phyloP scores from a whole-genome alignment of 2,113 vertebrate species.

The Protobothrops mucrosquamatus region DNA sequence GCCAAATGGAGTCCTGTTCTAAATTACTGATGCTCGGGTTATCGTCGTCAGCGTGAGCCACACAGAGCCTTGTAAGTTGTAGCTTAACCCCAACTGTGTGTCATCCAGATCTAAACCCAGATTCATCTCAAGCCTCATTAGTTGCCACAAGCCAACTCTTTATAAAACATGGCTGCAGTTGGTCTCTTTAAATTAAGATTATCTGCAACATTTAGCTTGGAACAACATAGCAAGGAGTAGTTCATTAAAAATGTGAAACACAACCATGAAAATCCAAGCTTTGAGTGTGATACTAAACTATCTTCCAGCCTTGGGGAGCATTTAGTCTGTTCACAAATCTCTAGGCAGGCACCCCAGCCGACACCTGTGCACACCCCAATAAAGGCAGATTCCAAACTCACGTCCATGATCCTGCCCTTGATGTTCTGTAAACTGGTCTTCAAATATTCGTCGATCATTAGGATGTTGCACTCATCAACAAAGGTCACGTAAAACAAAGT shows the following conservation, averaged over 20 bases:
- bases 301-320: not conserved
- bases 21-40: not conserved
- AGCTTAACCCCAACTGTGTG: not conserved
- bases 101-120: not conserved
- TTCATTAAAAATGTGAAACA: not conserved
- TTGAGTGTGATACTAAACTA: not conserved
- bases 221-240: not conserved
- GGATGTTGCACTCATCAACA: constrained; percentile 74
- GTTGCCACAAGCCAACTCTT: not conserved
- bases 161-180: not conserved
- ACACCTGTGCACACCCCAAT: not conserved
- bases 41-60: not conserved
- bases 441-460: constrained; percentile 68
- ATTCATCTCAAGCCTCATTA: not conserved
- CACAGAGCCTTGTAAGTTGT: not conserved
- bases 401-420: constrained; percentile 60
- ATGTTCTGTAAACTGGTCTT: constrained; percentile 72
- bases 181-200: not conserved
- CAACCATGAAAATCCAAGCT: not conserved
- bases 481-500: constrained; percentile 74
- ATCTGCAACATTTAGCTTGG: not conserved
- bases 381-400: constrained; percentile 36
- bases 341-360: not conserved
- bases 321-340: not conserved
- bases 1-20: not conserved